Base-by-base conservation (phyloP, 2,113 vertebrate species). In the Zapornia atra region DNA sequence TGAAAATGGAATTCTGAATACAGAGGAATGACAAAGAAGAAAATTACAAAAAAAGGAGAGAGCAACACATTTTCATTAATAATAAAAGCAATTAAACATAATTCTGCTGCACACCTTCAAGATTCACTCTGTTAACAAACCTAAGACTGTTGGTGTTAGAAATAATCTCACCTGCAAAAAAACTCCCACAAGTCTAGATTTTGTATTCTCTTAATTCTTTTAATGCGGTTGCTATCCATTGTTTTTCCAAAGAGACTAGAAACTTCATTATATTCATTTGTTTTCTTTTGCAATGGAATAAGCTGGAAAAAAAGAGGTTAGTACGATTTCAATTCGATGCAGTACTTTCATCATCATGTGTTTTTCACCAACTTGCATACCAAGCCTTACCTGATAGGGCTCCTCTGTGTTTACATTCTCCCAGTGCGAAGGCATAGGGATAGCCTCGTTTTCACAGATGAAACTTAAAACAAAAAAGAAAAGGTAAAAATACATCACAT, bases 161-260 rank as follows among this genome's bases (percentile, higher is more conserved):
- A 95, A 95, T 63, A 48, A 70, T 96, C 98, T 96, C 97, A 99
- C 99, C 99, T 99, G 99, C 99, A 99, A 96, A 99, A 99, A 97
- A 99, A 99, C 97, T 99, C 99, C 99, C 99, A 99, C 87, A 99
- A 97, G 94, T 99, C 99, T 96, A 99, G 97, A 96, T 99, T 99
- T 96, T 99, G 99, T 96, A 99, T 99, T 98, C 99, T 99, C 97
- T 99, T 99, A 96, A 99, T 99, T 96, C 98, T 98, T 98, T 98
- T 98, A 96, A 99, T 99, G 64, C 98, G 98, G 96, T 97, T 97
- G 64, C 98, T 98, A 97, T 98, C 98, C 99, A 99, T 99, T 31
- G 99, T 99, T 97, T 99, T 98, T 75, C 99, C 99, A 97, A 99
- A 99, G 93, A 99, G 98, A 91, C 98, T 97, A 93, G 98, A 98